These are phyloP conservation scores for Ochotona curzoniae DNA, from an alignment of 2,113 vertebrate species.

Conservation along the genomic window DNA sequence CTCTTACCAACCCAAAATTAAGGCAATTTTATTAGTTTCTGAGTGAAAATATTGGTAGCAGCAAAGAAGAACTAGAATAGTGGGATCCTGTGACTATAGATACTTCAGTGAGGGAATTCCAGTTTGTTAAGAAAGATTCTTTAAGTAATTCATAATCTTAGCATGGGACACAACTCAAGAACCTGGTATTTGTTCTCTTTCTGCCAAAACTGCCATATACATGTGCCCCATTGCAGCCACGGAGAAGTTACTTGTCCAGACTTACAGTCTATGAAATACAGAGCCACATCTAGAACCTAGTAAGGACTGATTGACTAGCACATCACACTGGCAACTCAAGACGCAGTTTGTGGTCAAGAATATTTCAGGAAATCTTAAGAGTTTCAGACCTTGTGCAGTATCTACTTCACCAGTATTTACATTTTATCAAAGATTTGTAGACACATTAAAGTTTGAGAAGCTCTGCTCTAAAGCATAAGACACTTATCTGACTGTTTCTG, in stretches of 20 bases:
- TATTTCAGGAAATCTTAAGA: neutral
- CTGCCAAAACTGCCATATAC: neutral
- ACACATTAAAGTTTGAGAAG: neutral
- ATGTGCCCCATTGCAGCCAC: neutral
- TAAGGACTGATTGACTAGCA: neutral
- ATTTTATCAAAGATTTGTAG: neutral
- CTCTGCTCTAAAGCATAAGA: neutral
- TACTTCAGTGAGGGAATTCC: neutral
- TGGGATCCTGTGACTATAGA: neutral
- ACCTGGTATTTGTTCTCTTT: neutral
- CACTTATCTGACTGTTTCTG: neutral
- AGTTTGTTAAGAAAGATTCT: neutral
- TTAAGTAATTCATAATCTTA: neutral
- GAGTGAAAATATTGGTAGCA: neutral
- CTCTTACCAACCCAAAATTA: neutral
- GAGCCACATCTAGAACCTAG: neutral
- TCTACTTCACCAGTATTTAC: neutral
- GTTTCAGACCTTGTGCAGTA: neutral
- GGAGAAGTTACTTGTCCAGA: neutral
- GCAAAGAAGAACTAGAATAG: neutral
- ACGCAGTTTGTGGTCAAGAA: neutral
- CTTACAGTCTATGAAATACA: neutral
- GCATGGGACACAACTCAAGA: neutral
- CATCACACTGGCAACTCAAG: neutral
- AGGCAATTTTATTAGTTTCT: neutral